Base-by-base conservation (phyloP, 2,888 invertebrate genomes). In the Synanthedon tipuliformis region DNA sequence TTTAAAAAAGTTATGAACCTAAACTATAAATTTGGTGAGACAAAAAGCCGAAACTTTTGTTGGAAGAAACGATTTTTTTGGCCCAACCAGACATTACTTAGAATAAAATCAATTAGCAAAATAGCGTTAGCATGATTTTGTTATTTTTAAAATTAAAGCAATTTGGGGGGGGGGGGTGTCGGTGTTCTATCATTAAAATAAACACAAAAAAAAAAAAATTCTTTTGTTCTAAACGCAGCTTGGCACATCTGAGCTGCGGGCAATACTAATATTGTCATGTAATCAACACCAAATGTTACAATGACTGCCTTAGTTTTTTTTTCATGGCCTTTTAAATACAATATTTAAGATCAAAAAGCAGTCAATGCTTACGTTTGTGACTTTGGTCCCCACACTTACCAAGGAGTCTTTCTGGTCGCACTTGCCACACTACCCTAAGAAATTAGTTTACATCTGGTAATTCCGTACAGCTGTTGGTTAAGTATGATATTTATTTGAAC, bases 371-470 rank as follows among this genome's bases (percentile, higher is more conserved):
- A 66, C 67, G 59, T 68, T 69, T 68, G 66, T 70, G 65, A 61
- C 64, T 62, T 83, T 85, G 84, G 84, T 85, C 84, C 83, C 84
- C 78, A 74, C 80, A 69, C 78, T 74, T 77, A 65, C 64, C 61
- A 69, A 73, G 75, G 71, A 75, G 75, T 71, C 69, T 65, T 64
- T 57, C 54, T 49, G 55, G 34, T 34, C 34, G 34, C 34, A 34
- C 34, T 34, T 34, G 34, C 56, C 7, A 45, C n/a, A 45, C n/a
- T n/a, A 45, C 3, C 48, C 15, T 45, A 45, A 45, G 13, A n/a
- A n/a, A 45, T 8, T 45, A 15, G 48, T 12, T 34, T 34, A 34
- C 7, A 34, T 8, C 8, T 8, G 7, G 27, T 34, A 27, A 27
- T 7, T 27, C 27, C 27, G 7, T 7, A 34, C 27, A 8, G n/a